Evolutionary conservation across 2,113 vertebrate species (phyloP).

Genomic region (Vulpes lagopus): DNA sequence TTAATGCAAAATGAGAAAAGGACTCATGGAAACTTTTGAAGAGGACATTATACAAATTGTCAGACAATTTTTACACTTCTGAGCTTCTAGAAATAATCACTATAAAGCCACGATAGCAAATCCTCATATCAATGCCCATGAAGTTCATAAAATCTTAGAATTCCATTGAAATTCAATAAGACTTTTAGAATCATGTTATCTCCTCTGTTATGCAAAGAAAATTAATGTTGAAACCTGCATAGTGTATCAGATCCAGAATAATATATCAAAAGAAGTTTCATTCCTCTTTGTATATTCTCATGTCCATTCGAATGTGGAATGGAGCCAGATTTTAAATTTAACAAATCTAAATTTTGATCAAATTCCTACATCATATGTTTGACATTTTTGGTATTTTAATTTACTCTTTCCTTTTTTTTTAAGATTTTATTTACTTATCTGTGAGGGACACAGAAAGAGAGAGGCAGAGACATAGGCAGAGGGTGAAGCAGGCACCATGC

Average conservation of each 20-base stretch:
- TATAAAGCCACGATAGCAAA: background rate
- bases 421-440: no score
- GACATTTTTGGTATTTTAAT: background rate
- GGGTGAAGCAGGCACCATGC: no score
- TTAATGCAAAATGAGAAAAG: constrained; percentile 1
- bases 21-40: background rate
- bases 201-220: background rate
- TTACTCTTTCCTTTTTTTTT: background rate
- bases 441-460: no score
- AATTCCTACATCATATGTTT: background rate
- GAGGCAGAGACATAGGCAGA: no score
- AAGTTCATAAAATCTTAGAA: background rate
- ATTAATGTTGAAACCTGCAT: background rate
- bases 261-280: background rate
- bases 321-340: background rate
- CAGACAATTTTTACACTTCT: background rate
- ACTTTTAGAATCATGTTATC: background rate
- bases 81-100: constrained; percentile 12
- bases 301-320: background rate
- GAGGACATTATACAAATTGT: background rate
- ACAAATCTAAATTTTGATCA: constrained; percentile 19
- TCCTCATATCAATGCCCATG: background rate
- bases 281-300: background rate
- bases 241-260: background rate
- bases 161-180: constrained; percentile 25